phyloP scores from a whole-genome alignment of 1,140 invertebrate species.

The Dufourea novaeangliae region DNA sequence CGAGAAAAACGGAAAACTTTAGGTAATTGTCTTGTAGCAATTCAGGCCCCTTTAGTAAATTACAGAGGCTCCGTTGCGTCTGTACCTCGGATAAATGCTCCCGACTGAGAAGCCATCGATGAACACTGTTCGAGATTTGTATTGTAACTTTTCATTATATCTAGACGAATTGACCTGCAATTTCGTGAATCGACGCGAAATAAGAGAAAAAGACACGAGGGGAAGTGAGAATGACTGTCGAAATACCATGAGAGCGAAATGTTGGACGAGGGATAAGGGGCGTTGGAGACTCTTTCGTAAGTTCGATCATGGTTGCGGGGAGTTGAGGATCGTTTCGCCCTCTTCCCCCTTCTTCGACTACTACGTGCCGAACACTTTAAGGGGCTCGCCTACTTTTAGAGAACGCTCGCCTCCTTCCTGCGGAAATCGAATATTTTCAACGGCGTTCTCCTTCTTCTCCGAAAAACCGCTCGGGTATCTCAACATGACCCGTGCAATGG shows the following conservation, averaged over 20 bases:
- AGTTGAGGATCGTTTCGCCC: conserved; percentile 58
- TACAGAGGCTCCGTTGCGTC: too few relatives aligned
- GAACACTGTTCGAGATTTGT: too few relatives aligned
- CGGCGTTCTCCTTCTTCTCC: conserved; percentile 39
- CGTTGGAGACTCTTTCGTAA: conserved; percentile 22
- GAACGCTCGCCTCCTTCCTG: conserved; percentile 44
- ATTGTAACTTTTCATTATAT: too few relatives aligned
- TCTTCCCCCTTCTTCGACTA: conserved; percentile 29
- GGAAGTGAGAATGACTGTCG: background rate
- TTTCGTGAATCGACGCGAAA: conserved; percentile 5
- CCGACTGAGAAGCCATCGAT: too few relatives aligned
- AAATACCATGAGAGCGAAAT: conserved; percentile 15
- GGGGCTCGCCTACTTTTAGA: conserved; percentile 48
- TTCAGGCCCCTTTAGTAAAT: too few relatives aligned
- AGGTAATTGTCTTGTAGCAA: too few relatives aligned
- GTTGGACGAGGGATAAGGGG: conserved; percentile 43
- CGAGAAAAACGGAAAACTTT: too few relatives aligned
- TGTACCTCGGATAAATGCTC: too few relatives aligned
- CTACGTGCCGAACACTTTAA: conserved; percentile 62
- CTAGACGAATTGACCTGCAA: background rate
- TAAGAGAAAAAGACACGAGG: background rate
- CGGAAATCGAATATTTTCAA: conserved; percentile 64
- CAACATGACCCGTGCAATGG: background rate
- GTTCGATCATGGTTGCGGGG: conserved; percentile 23
- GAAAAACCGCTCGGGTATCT: conserved; percentile 23